Percentiles rank a stretch among this genome's conserved stretches.
These are phyloP conservation scores for Trichogramma pretiosum DNA, from an alignment of 1,140 invertebrate species.

Conservation along the genomic window DNA sequence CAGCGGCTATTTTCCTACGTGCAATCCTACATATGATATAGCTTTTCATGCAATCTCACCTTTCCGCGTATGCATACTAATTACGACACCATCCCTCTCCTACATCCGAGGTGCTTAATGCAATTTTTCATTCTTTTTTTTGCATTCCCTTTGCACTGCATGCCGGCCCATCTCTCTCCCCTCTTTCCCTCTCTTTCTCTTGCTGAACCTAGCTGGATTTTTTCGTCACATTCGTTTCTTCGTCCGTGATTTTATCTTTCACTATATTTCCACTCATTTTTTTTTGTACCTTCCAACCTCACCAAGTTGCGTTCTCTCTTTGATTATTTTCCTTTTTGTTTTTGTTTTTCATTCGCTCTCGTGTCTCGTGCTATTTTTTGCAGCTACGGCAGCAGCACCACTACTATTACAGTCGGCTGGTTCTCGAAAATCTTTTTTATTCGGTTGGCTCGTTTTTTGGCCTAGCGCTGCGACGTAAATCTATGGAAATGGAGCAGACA, in stretches of 20 bases:
- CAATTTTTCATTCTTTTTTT: constrained; percentile 1
- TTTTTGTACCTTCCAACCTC: too few relatives aligned
- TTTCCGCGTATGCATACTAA: constrained; percentile 11
- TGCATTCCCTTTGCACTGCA: neutral
- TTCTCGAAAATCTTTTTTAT: too few relatives aligned
- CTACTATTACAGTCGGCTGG: too few relatives aligned
- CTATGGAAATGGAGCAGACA: constrained; percentile 2
- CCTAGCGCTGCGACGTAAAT: neutral
- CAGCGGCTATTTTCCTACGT: neutral
- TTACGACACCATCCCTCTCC: neutral
- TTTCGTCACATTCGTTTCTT: too few relatives aligned
- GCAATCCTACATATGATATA: too few relatives aligned
- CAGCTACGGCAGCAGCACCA: too few relatives aligned
- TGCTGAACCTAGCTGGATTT: neutral
- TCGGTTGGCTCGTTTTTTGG: neutral
- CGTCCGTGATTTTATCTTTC: constrained; percentile 4
- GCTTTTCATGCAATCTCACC: too few relatives aligned
- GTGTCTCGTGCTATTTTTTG: neutral
- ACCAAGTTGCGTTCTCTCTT: too few relatives aligned
- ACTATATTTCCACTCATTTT: neutral
- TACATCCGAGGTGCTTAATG: constrained; percentile 4
- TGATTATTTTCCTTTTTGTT: too few relatives aligned
- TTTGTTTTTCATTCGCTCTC: constrained; percentile 1
- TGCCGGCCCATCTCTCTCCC: neutral
- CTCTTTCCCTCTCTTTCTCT: neutral